Evolutionary conservation across 2,888 invertebrate species (phyloP).

Genomic region (Copidosoma aretas): DNA sequence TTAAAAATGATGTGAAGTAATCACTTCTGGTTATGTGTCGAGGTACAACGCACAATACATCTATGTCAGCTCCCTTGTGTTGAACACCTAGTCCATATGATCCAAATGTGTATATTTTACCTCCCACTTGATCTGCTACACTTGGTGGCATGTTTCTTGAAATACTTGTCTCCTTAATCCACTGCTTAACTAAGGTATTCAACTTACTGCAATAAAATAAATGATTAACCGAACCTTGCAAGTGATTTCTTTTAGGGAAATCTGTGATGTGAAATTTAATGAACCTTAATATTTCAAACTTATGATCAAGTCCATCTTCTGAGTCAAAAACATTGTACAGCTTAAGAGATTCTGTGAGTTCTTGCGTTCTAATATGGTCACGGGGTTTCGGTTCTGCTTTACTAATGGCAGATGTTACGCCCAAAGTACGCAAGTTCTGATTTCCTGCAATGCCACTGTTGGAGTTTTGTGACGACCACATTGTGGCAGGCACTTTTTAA

Average conservation of each 20-base stretch:
- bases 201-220: conserved; percentile 72
- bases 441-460: conserved; percentile 64
- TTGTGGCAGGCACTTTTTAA: conserved; percentile 28
- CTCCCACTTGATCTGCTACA: conserved; percentile 82
- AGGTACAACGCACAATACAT: conserved; percentile 97
- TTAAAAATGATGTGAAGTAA: conserved; percentile 97
- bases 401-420: conserved; percentile 95
- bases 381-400: conserved; percentile 81
- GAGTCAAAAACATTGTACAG: conserved; percentile 91
- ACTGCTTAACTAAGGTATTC: conserved; percentile 89
- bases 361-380: conserved; percentile 77
- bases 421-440: conserved; percentile 73
- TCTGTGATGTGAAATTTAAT: conserved; percentile 51
- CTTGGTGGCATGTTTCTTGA: conserved; percentile 87
- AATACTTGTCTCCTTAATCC: conserved; percentile 90
- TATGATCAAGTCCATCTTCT: conserved; percentile 87
- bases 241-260: not conserved
- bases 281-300: conserved; percentile 83
- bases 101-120: conserved; percentile 98
- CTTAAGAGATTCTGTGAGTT: conserved; percentile 78
- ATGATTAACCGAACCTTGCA: not conserved
- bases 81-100: conserved; percentile 96
- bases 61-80: conserved; percentile 98
- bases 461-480: conserved; percentile 57
- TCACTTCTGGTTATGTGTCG: conserved; percentile 92